Conservation (phyloP, 2,888 invertebrate species). For the Fissipunctia ypsillon region DNA sequence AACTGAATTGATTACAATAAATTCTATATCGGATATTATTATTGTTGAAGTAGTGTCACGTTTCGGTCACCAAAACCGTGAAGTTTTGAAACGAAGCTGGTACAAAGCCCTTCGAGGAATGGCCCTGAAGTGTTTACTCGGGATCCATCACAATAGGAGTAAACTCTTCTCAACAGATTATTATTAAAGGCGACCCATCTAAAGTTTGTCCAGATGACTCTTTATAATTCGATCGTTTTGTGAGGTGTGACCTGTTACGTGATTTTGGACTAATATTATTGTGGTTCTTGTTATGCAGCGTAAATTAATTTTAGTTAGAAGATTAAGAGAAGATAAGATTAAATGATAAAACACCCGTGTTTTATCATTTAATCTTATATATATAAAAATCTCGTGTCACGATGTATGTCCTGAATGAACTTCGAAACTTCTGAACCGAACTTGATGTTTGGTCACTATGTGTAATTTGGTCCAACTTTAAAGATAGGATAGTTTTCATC, state of each 20-base stretch:
- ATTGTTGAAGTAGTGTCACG: slow-evolving; percentile 71
- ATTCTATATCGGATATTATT: slow-evolving; percentile 64
- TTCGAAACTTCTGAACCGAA: too few relatives aligned
- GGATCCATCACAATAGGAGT: slow-evolving; percentile 82
- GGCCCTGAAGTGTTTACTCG: slow-evolving; percentile 84
- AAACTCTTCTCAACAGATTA: slow-evolving; percentile 87
- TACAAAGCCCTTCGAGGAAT: slow-evolving; percentile 86
- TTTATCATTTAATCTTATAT: too few relatives aligned
- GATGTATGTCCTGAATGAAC: too few relatives aligned
- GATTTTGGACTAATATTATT: slow-evolving; percentile 65
- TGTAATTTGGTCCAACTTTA: too few relatives aligned
- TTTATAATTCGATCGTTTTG: slow-evolving; percentile 72
- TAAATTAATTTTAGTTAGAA: slow-evolving; percentile 39
- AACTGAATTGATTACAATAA: slow-evolving; percentile 45
- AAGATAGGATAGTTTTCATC: too few relatives aligned
- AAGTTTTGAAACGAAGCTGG: slow-evolving; percentile 84
- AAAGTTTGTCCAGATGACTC: slow-evolving; percentile 85
- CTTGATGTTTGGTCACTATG: too few relatives aligned
- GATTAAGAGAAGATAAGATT: too few relatives aligned
- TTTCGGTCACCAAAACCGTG: slow-evolving; percentile 77
- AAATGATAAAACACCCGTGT: too few relatives aligned
- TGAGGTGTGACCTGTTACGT: slow-evolving; percentile 67
- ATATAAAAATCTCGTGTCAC: too few relatives aligned
- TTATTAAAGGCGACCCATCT: slow-evolving; percentile 80
- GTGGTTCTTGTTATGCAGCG: slow-evolving; percentile 48